Percentiles rank a stretch among this genome's conserved stretches.
These are phyloP conservation scores for Merluccius polli DNA, from an alignment of 2,797 vertebrate genomes.

Conservation along the genomic window DNA sequence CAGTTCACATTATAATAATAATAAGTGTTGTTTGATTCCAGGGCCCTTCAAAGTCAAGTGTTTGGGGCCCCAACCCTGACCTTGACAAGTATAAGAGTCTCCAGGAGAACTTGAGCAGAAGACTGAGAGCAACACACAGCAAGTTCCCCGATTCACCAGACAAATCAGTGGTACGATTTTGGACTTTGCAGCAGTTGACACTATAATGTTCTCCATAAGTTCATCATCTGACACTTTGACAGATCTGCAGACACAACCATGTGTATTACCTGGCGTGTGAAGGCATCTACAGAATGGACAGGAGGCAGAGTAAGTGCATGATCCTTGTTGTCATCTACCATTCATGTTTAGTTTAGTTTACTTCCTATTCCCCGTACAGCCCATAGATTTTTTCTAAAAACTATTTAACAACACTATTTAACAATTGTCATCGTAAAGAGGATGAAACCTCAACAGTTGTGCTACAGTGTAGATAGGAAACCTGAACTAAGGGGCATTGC, in stretches of 20 bases:
- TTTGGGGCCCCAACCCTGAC: conserved; percentile 54
- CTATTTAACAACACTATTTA: too few species aligned
- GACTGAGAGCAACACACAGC: conserved; percentile 64
- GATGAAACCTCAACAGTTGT: background rate
- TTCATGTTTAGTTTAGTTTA: background rate
- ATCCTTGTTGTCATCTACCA: background rate
- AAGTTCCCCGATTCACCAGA: conserved; percentile 54
- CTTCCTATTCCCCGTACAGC: background rate
- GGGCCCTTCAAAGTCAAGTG: conserved; percentile 34
- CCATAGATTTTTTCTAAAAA: background rate
- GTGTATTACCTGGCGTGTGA: conserved; percentile 82
- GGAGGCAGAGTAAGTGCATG: conserved; percentile 70
- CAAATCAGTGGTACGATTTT: conserved; percentile 67
- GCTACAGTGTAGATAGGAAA: too few species aligned
- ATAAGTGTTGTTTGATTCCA: conserved; percentile 32
- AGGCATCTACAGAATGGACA: conserved; percentile 80
- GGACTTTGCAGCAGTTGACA: background rate
- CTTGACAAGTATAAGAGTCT: conserved; percentile 68
- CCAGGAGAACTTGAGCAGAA: conserved; percentile 74
- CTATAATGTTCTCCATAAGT: background rate
- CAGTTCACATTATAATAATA: too few species aligned
- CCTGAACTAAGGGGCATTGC: too few species aligned
- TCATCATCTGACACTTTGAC: conserved; percentile 20
- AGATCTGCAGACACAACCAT: conserved; percentile 78
- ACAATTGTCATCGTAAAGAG: background rate